Evolutionary conservation across 2,113 vertebrate genomes (phyloP).

Genomic region (Lucifuga dentata): DNA sequence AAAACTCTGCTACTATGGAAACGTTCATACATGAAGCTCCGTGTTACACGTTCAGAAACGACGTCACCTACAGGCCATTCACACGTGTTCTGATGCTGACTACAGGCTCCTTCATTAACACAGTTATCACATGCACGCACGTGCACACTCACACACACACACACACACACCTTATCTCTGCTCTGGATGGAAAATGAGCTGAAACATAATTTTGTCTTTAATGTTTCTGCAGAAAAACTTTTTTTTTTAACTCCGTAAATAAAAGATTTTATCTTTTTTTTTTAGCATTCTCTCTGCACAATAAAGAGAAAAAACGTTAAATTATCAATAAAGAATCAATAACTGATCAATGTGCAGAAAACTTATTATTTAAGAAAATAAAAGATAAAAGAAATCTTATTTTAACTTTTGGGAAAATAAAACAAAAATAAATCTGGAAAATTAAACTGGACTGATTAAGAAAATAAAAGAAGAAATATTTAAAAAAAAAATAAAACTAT

Average conservation of each 20-base stretch:
- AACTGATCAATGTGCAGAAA: not conserved
- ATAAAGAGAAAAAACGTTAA: not conserved
- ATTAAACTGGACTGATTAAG: too few species aligned
- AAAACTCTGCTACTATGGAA: too few species aligned
- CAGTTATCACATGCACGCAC: constrained; percentile 9
- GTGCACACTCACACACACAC: constrained; percentile 17
- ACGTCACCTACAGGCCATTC: too few species aligned
- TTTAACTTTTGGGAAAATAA: not conserved
- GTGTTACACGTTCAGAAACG: too few species aligned
- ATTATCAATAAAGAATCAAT: not conserved
- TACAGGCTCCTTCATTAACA: constrained; percentile 44
- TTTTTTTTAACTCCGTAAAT: not conserved
- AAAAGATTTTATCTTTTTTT: not conserved
- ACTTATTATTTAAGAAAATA: not conserved
- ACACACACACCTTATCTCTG: constrained; percentile 31
- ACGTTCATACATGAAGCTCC: too few species aligned
- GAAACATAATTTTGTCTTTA: constrained; percentile 42
- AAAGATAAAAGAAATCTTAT: not conserved
- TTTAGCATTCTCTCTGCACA: too few species aligned
- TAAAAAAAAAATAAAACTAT: too few species aligned
- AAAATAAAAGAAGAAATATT: too few species aligned
- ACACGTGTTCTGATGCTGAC: not conserved
- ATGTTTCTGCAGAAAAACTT: not conserved
- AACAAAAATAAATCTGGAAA: too few species aligned
- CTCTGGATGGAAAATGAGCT: constrained; percentile 39